A percentile compares a stretch with the other conserved stretches of the same genome.
Conservation (phyloP, 2,113 vertebrate genomes). For the Ovibos moschatus region DNA sequence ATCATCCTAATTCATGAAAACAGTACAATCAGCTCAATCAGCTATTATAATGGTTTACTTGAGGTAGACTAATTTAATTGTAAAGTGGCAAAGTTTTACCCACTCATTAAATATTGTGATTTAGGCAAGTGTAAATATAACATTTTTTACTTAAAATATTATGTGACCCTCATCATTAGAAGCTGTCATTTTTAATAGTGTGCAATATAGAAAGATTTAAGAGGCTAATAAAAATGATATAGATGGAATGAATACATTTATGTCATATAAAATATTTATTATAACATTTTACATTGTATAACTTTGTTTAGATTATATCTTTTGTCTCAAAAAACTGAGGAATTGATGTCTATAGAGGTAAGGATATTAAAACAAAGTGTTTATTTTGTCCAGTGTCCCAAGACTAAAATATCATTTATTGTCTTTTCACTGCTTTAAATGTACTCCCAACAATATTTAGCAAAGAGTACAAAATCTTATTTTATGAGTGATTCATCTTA, state of each 20-base stretch:
- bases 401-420: background rate
- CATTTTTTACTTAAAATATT: background rate
- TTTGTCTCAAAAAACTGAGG: background rate
- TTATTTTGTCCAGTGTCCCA: background rate
- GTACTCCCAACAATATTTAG: background rate
- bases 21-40: background rate
- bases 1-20: background rate
- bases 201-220: background rate
- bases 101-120: background rate
- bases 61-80: background rate
- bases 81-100: background rate
- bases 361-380: background rate
- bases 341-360: background rate
- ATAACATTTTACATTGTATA: background rate
- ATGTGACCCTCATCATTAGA: background rate
- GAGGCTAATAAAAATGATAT: background rate
- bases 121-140: background rate
- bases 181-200: background rate
- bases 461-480: background rate
- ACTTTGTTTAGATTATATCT: background rate
- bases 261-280: background rate
- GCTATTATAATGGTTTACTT: background rate
- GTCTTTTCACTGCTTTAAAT: background rate
- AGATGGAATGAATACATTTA: background rate
- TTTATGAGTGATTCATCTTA: background rate